Evolutionary conservation across 1,140 invertebrate genomes (phyloP).

Genomic region (Aplysia californica): DNA sequence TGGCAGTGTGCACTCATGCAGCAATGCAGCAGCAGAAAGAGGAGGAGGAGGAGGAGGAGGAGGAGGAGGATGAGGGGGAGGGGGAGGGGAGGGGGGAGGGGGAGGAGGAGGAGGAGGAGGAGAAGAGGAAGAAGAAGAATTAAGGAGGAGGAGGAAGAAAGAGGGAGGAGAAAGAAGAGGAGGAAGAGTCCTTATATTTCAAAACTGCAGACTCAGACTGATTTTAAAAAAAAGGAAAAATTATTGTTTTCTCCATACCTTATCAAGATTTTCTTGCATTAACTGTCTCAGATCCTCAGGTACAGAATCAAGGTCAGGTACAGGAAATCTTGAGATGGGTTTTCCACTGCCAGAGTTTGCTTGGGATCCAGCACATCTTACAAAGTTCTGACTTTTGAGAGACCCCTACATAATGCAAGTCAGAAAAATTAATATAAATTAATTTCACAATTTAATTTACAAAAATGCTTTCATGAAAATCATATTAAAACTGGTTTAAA

Average conservation of each 20-base stretch:
- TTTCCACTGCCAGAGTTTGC: background rate
- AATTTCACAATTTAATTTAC: too few relatives aligned
- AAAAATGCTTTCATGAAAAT: too few relatives aligned
- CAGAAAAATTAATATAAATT: too few relatives aligned
- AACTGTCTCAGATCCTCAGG: conserved; percentile 37
- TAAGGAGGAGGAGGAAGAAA: background rate
- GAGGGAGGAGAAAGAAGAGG: background rate
- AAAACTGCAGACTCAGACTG: background rate
- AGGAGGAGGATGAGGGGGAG: too few relatives aligned
- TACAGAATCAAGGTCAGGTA: conserved; percentile 36
- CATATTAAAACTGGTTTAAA: too few relatives aligned
- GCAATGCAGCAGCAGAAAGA: background rate
- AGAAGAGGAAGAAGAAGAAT: background rate
- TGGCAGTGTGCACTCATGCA: too few relatives aligned
- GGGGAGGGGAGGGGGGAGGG: background rate
- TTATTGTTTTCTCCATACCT: conserved; percentile 29
- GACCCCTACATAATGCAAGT: too few relatives aligned
- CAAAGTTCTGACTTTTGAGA: too few relatives aligned
- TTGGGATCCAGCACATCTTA: background rate
- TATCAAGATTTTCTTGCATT: conserved; percentile 38
- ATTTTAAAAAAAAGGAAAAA: background rate
- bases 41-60: background rate
- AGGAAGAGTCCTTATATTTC: background rate
- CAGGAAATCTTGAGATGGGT: conserved; percentile 40
- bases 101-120: background rate